Percentiles rank a stretch among this genome's conserved stretches.
These are phyloP conservation scores for Plagodis pulveraria DNA, from an alignment of 2,888 invertebrate species.

Conservation along the genomic window DNA sequence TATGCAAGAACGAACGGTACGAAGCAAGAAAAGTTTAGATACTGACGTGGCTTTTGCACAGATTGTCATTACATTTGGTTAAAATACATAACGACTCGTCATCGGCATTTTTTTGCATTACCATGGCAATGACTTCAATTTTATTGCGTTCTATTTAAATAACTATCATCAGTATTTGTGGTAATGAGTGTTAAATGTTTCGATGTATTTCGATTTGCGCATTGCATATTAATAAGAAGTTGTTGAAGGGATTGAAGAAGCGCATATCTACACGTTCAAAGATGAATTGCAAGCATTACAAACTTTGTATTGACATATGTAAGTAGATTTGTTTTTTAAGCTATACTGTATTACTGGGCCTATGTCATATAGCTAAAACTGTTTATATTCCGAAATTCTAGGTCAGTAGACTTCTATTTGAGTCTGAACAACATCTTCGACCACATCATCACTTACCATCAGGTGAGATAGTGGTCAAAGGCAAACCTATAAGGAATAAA, in stretches of 20 bases:
- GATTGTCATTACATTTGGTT: slow-evolving; percentile 40
- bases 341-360: too few species aligned
- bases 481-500: too few species aligned
- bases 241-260: neutral
- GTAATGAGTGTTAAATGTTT: slow-evolving; percentile 28
- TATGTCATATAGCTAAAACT: too few species aligned
- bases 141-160: slow-evolving; percentile 21
- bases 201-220: slow-evolving; percentile 10
- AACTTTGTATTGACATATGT: too few species aligned
- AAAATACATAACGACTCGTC: slow-evolving; percentile 49
- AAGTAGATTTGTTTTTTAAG: too few species aligned
- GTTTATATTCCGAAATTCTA: too few species aligned
- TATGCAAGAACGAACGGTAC: too few species aligned
- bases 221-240: slow-evolving; percentile 10
- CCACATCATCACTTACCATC: too few species aligned
- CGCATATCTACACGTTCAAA: slow-evolving; percentile 17
- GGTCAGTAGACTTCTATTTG: too few species aligned
- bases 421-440: too few species aligned
- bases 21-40: slow-evolving; percentile 4
- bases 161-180: slow-evolving; percentile 16
- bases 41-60: slow-evolving; percentile 7
- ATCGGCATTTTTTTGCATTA: slow-evolving; percentile 60
- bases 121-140: slow-evolving; percentile 47
- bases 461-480: too few species aligned
- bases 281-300: neutral